Base-by-base conservation (phyloP, 1,140 invertebrate genomes). In the Bombus superbus region DNA sequence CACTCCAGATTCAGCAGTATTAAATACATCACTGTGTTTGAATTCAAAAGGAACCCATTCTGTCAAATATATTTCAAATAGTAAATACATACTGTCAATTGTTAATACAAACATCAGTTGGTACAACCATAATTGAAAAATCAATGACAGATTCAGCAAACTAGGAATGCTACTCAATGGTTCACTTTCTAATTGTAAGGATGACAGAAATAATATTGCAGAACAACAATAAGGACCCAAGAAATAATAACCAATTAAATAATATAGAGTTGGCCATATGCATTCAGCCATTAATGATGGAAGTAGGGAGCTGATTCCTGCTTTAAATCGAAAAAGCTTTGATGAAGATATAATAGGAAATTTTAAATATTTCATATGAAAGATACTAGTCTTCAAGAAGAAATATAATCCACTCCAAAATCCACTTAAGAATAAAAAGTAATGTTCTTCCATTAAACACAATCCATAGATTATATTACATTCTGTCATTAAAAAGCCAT, bases 371-470 rank as follows among this genome's bases (percentile, higher is more conserved):
- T 90, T 90, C 1, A 75, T 66, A 11, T 82, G 83, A 28, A 96
- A 94, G 18, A 97, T 94, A 72, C 96, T 95, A 64, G 96, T 96
- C 88, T 95, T 96, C 0, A 96, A 88, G 87, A 97, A 97, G 89
- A 96, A 97, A 89, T 96, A 97, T 78, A 97, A 94, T 71, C 97
- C 97, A 82, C 96, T 96, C 95, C 96, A 97, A 66, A 97, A 95
- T 35, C 97, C 97, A 79, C 96, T 96, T 85, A 97, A 94, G 22
- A 97, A 94, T 32, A 97, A 88, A 89, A 97, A 97, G 18, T 96
- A 95, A 76, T 96, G 94, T 83, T 96, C 95, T 85, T 96, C 96
- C 62, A 95, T 94, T 9, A 97, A 87, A 86, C 95, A 96, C 0
- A 68, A 87, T 25, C 86, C 90, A 28, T 90, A 40, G 0, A 80